Evolutionary conservation across 2,888 invertebrate genomes (phyloP).

Genomic region (Nomada fabriciana): DNA sequence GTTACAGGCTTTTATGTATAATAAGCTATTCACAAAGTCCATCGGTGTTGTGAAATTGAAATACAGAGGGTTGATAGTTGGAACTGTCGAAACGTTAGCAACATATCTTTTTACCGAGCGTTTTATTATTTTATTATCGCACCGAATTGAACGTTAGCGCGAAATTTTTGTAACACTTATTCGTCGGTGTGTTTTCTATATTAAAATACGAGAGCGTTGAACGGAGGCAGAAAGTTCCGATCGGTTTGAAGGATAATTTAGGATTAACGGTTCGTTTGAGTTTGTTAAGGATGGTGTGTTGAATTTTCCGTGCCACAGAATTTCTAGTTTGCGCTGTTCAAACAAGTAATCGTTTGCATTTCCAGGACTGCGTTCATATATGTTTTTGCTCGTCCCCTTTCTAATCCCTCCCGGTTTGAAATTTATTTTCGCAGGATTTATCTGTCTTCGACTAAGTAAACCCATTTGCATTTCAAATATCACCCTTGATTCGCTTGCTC

Average conservation of each 20-base stretch:
- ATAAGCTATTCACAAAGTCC: no score
- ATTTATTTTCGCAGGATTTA: constrained; percentile 56
- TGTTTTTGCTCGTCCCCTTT: constrained; percentile 33
- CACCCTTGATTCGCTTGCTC: constrained; percentile 47
- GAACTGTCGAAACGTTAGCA: no score
- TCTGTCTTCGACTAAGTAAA: constrained; percentile 57
- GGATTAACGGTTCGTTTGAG: background rate
- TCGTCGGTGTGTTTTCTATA: no score
- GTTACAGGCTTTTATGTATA: no score
- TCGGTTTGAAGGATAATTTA: background rate
- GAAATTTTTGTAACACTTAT: no score
- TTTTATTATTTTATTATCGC: no score
- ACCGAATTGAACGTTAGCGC: no score
- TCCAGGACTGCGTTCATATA: background rate
- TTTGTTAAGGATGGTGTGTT: background rate
- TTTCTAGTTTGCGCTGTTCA: constrained; percentile 19
- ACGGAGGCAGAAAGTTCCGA: no score
- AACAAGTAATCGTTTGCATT: constrained; percentile 38
- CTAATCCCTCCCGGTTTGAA: constrained; percentile 42
- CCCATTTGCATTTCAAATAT: constrained; percentile 64
- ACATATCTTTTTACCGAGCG: no score
- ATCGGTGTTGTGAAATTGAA: no score
- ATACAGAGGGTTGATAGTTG: no score
- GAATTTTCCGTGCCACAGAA: constrained; percentile 5
- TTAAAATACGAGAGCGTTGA: no score